Percentiles rank a stretch among this genome's conserved stretches.
phyloP scores from a whole-genome alignment of 1,140 invertebrate species.

The Drosophila neocordata region DNA sequence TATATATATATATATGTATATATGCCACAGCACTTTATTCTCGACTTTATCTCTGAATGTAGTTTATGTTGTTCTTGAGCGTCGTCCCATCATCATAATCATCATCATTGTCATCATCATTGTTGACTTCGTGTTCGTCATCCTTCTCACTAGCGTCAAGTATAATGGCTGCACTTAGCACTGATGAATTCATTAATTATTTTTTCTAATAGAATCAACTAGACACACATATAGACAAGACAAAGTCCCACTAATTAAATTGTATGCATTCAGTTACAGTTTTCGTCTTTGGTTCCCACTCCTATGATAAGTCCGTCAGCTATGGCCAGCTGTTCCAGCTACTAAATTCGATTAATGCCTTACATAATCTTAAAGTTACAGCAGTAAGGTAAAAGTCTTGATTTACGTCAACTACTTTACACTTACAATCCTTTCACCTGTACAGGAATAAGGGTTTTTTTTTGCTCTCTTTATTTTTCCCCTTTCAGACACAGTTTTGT shows the following conservation, averaged over 20 bases:
- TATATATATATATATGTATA: slow-evolving; percentile 10
- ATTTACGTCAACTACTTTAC: slow-evolving; percentile 11
- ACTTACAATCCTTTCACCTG: slow-evolving; percentile 46
- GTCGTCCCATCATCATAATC: slow-evolving; percentile 38
- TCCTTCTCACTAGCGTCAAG: slow-evolving; percentile 28
- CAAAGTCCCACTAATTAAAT: slow-evolving; percentile 63
- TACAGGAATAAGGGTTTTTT: no score
- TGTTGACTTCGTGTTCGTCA: no score
- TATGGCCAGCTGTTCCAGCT: slow-evolving; percentile 18
- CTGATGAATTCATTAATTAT: slow-evolving; percentile 77
- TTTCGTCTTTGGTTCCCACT: not conserved
- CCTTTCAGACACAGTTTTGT: slow-evolving; percentile 6
- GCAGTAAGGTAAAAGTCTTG: slow-evolving; percentile 18
- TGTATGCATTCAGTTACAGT: slow-evolving; percentile 29
- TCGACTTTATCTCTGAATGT: slow-evolving; percentile 27
- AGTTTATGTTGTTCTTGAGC: slow-evolving; percentile 44
- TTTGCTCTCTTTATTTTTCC: no score
- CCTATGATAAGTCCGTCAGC: not conserved
- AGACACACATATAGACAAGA: not conserved
- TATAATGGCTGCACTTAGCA: slow-evolving; percentile 70
- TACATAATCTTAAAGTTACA: slow-evolving; percentile 51
- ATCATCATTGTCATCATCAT: slow-evolving; percentile 41
- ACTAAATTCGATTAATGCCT: slow-evolving; percentile 54
- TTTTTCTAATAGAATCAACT: slow-evolving; percentile 56
- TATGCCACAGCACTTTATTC: slow-evolving; percentile 25